Evolutionary conservation across 2,113 vertebrate species (phyloP).

Genomic region (Drymodes brunneopygia): DNA sequence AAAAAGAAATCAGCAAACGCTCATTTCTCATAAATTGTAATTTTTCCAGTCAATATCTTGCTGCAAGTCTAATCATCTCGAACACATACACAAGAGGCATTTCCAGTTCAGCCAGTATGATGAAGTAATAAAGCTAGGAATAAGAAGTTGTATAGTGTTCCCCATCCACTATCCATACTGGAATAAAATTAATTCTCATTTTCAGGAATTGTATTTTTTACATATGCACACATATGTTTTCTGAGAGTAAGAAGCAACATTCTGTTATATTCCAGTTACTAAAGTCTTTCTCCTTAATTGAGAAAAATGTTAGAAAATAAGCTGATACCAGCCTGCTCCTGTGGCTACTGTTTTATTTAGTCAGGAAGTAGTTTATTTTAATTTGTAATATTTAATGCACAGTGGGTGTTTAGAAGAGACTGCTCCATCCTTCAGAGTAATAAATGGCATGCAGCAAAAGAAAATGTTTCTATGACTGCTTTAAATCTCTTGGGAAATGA

Average conservation of each 20-base stretch:
- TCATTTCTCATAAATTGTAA: background rate
- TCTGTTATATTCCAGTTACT: background rate
- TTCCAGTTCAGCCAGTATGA: background rate
- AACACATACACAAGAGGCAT: background rate
- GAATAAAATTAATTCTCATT: conserved; percentile 36
- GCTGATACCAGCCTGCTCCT: background rate
- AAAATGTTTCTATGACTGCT: conserved; percentile 53
- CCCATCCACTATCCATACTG: background rate
- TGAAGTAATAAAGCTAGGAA: background rate
- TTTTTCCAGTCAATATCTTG: conserved; percentile 17
- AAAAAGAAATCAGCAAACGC: background rate
- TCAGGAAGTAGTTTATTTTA: conserved; percentile 33
- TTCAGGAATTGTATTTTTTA: background rate
- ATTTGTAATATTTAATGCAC: conserved; percentile 59
- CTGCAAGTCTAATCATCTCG: background rate
- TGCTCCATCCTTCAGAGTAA: conserved; percentile 22
- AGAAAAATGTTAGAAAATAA: conserved; percentile 49
- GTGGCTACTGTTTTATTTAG: conserved; percentile 32
- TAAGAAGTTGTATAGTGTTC: background rate
- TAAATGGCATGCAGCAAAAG: background rate
- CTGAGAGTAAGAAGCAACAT: background rate
- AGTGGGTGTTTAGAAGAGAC: conserved; percentile 17
- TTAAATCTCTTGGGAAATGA: conserved; percentile 54
- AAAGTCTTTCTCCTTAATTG: conserved; percentile 11
- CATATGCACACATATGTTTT: background rate